These are phyloP conservation scores for Acrocephalus scirpaceus DNA, from an alignment of 2,797 vertebrate species.

Conservation along the genomic window DNA sequence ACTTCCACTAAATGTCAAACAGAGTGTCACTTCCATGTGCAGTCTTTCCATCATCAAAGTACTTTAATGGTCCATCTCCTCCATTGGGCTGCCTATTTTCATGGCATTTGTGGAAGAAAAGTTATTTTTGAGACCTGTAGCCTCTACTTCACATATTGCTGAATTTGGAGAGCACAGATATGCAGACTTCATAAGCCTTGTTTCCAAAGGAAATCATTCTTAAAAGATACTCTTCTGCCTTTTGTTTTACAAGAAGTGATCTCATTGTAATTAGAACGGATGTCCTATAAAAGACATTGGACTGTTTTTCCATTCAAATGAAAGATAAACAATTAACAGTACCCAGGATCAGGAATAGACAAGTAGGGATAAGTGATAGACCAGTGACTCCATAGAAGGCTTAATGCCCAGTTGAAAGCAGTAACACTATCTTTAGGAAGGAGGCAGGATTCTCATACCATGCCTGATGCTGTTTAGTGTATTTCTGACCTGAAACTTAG, in stretches of 20 bases:
- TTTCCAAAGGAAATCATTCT: constrained; percentile 39
- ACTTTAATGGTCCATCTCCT: not conserved
- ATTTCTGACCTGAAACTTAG: not conserved
- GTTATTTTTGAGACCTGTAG: not conserved
- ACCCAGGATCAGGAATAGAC: not conserved
- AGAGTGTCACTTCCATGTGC: not conserved
- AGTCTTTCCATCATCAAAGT: not conserved
- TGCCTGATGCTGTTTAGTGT: not conserved
- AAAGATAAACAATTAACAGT: constrained; percentile 21
- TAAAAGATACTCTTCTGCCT: constrained; percentile 25
- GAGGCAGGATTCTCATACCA: not conserved
- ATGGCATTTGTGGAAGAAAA: not conserved
- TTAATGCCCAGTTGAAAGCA: rapidly evolving
- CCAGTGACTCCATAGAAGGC: not conserved
- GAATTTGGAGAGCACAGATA: not conserved
- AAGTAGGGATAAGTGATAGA: not conserved
- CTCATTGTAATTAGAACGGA: constrained; percentile 9
- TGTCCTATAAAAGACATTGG: constrained; percentile 12
- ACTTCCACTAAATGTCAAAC: not conserved
- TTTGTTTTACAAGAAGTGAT: constrained; percentile 51
- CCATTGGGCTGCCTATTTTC: not conserved
- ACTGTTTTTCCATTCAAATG: constrained; percentile 19
- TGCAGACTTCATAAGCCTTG: not conserved
- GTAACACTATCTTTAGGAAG: not conserved
- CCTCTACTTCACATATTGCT: not conserved